phyloP scores from a whole-genome alignment of 2,888 invertebrate genomes.

The Sipha maydis region DNA sequence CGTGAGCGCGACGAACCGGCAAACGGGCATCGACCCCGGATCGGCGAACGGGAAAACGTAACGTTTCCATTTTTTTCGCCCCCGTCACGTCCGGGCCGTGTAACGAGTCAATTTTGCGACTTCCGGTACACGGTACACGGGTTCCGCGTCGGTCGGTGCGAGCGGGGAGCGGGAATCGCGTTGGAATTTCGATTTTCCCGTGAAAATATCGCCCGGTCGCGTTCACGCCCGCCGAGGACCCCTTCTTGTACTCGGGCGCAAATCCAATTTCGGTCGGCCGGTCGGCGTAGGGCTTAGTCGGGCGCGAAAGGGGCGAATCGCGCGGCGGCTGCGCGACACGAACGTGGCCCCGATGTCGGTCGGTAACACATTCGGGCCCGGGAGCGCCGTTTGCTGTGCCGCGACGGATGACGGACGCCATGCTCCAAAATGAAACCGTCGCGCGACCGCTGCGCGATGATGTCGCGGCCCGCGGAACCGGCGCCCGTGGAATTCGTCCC shows the following conservation, averaged over 20 bases:
- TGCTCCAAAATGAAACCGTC: too few species aligned
- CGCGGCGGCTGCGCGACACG: too few species aligned
- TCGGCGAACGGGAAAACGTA: not conserved
- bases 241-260: not conserved
- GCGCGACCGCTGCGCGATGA: too few species aligned
- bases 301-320: not conserved
- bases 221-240: not conserved
- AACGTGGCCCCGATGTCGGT: too few species aligned
- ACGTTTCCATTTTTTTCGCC: not conserved
- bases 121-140: not conserved
- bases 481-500: too few species aligned
- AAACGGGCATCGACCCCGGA: too few species aligned
- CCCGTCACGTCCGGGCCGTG: not conserved
- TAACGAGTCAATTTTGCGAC: not conserved
- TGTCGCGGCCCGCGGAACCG: too few species aligned
- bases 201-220: not conserved
- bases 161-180: not conserved
- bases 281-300: not conserved
- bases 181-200: constrained; percentile 1
- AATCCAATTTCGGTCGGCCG: constrained; percentile 17
- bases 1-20: too few species aligned
- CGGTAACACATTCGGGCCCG: too few species aligned
- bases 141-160: not conserved
- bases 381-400: too few species aligned
- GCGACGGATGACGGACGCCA: too few species aligned